Percentiles rank a stretch among this genome's conserved stretches.
Evolutionary conservation across 2,113 vertebrate species (phyloP).

Genomic region (Blennius ocellaris): DNA sequence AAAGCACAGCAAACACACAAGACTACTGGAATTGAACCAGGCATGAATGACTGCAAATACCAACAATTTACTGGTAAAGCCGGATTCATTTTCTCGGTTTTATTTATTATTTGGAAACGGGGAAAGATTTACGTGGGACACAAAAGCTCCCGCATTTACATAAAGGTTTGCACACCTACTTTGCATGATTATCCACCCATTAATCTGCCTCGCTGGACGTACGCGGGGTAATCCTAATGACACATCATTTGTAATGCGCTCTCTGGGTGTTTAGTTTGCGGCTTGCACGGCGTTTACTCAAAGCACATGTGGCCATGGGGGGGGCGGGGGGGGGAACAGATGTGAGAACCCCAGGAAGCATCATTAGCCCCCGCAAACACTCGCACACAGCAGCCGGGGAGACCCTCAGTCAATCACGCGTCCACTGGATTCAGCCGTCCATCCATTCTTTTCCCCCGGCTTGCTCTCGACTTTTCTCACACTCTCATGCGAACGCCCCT

Average conservation of each 20-base stretch:
- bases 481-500: conserved; percentile 12
- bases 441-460: conserved; percentile 1
- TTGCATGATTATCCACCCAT: conserved; percentile 40
- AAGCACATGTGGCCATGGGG: conserved; percentile 68
- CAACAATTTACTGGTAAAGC: background rate
- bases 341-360: conserved; percentile 68
- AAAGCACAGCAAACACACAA: too few species aligned
- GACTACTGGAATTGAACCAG: background rate
- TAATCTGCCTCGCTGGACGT: conserved; percentile 51
- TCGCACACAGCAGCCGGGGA: conserved; percentile 11
- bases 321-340: conserved; percentile 65
- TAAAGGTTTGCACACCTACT: conserved; percentile 19
- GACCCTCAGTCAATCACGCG: conserved; percentile 31
- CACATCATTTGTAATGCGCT: conserved; percentile 61
- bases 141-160: background rate
- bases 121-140: background rate
- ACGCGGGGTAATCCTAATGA: conserved; percentile 60
- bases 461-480: conserved; percentile 41
- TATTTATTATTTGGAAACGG: background rate
- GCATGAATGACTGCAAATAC: background rate
- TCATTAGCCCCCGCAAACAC: conserved; percentile 72
- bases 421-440: conserved; percentile 40
- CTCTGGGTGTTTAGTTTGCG: conserved; percentile 53
- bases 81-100: background rate
- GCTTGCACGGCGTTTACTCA: conserved; percentile 59